phyloP scores from a whole-genome alignment of 1,140 invertebrate genomes.

The Pseudoatta argentina region DNA sequence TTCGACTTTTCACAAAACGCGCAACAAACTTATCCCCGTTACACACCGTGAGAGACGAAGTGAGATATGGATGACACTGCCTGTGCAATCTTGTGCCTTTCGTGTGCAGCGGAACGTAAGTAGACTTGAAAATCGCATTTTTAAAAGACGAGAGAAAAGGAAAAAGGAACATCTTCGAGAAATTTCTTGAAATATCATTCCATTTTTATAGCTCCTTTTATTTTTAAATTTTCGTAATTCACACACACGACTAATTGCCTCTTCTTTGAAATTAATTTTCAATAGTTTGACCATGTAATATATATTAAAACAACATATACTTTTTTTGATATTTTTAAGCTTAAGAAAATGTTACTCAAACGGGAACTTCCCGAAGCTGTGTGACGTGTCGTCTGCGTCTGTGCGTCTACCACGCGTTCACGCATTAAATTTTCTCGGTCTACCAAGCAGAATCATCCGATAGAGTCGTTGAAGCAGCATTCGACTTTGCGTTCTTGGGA shows the following conservation, averaged over 20 bases:
- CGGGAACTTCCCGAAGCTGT: neutral
- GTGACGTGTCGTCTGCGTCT: neutral
- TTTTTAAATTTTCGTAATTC: neutral
- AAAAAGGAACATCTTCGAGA: neutral
- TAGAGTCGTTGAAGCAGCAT: slow-evolving; percentile 35
- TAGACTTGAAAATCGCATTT: slow-evolving; percentile 43
- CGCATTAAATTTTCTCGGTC: slow-evolving; percentile 67
- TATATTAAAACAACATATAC: neutral
- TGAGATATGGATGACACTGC: slow-evolving; percentile 43
- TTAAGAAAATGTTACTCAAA: slow-evolving; percentile 15
- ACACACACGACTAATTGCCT: neutral
- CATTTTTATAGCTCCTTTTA: neutral
- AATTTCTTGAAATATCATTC: neutral
- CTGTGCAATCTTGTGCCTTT: slow-evolving; percentile 44
- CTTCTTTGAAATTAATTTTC: neutral
- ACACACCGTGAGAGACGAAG: slow-evolving; percentile 23
- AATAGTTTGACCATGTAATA: neutral
- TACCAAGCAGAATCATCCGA: slow-evolving; percentile 65
- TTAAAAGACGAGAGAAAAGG: slow-evolving; percentile 14
- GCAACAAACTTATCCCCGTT: slow-evolving; percentile 54
- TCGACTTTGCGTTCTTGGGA: slow-evolving; percentile 30
- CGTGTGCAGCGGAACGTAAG: slow-evolving; percentile 48
- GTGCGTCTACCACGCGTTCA: slow-evolving; percentile 22
- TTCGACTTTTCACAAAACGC: slow-evolving; percentile 52
- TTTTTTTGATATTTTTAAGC: neutral